A percentile compares a stretch with the other conserved stretches of the same genome.
Conservation (phyloP, 2,888 invertebrate species). For the Cantharis nigra region DNA sequence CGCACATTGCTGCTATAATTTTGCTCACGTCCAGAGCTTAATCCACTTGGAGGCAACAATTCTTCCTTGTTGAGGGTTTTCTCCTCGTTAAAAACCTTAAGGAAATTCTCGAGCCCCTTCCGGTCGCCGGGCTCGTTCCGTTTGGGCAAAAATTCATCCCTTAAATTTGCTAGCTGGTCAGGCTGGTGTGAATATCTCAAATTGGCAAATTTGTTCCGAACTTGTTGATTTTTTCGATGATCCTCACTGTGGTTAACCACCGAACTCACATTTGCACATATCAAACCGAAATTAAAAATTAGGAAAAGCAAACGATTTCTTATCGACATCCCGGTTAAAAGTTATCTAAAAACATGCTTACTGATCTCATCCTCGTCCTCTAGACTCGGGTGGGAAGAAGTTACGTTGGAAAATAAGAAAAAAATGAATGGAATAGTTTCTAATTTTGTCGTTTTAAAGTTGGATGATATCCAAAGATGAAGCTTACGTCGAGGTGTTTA, state of each 20-base stretch:
- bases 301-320: not conserved
- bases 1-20: slow-evolving; percentile 38
- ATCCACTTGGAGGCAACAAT: slow-evolving; percentile 40
- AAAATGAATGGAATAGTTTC: slow-evolving; percentile 25
- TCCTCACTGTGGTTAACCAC: slow-evolving; percentile 5
- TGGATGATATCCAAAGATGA: slow-evolving; percentile 24
- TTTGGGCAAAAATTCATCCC: slow-evolving; percentile 2
- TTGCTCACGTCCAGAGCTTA: slow-evolving; percentile 42
- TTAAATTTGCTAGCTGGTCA: not conserved
- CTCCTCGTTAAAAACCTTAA: slow-evolving; percentile 20
- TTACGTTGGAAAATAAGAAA: slow-evolving; percentile 16
- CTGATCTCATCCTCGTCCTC: not conserved
- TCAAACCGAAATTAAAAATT: not conserved
- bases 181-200: slow-evolving; percentile 1
- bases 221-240: slow-evolving; percentile 20
- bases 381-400: slow-evolving; percentile 9
- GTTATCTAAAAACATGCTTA: not conserved
- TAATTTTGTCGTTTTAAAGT: slow-evolving; percentile 24
- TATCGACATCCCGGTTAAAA: not conserved
- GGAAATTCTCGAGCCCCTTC: slow-evolving; percentile 21
- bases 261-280: not conserved
- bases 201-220: slow-evolving; percentile 31
- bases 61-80: slow-evolving; percentile 40
- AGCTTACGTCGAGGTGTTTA: not conserved
- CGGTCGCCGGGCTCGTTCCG: slow-evolving; percentile 21